phyloP scores from a whole-genome alignment of 2,797 vertebrate species.

The Falco cherrug region DNA sequence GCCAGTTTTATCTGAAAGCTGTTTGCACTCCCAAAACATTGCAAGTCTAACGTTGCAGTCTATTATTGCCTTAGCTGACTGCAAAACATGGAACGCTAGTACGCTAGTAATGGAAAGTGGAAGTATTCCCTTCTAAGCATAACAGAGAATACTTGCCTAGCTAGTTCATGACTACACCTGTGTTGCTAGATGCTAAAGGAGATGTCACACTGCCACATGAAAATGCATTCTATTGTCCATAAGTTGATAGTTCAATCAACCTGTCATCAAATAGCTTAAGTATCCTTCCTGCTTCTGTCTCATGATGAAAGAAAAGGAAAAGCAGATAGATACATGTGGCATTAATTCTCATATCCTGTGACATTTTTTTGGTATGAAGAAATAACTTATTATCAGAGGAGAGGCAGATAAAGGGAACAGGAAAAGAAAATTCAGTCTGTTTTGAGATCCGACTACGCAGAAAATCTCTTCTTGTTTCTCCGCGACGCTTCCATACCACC shows the following conservation, averaged over 20 bases:
- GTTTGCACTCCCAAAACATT: background rate
- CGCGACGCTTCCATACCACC: background rate
- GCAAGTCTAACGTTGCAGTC: background rate
- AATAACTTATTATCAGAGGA: background rate
- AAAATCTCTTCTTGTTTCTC: background rate
- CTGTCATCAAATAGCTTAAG: background rate
- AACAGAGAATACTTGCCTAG: background rate
- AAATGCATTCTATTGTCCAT: background rate
- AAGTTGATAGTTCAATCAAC: background rate
- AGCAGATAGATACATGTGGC: background rate
- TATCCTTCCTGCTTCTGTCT: background rate
- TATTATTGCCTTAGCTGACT: background rate
- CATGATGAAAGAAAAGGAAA: background rate
- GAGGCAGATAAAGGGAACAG: background rate
- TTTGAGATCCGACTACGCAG: background rate
- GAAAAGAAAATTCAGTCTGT: background rate
- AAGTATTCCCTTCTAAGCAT: background rate
- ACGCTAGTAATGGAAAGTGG: rapidly evolving
- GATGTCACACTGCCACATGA: background rate
- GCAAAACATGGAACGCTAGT: background rate
- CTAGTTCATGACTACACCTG: background rate
- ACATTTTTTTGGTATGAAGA: background rate
- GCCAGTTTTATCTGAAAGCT: background rate
- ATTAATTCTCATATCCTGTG: background rate
- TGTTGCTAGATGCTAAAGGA: background rate